These are phyloP conservation scores for Pseudanteris insignis DNA, from an alignment of 2,888 invertebrate genomes.

Conservation along the genomic window DNA sequence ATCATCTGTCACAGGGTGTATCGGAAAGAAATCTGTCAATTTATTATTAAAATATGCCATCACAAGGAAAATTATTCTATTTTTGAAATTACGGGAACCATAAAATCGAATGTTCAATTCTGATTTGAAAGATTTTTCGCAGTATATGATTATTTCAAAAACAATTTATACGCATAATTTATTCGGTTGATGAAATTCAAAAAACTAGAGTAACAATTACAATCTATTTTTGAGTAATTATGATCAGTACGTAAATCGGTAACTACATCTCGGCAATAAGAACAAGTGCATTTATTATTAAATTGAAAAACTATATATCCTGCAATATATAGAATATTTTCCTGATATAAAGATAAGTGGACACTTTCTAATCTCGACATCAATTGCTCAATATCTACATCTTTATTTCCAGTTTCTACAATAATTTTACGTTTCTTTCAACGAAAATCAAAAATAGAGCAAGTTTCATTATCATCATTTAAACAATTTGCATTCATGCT, in stretches of 20 bases:
- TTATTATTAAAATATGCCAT: background rate
- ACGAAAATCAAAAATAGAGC: conserved; percentile 7
- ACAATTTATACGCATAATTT: background rate
- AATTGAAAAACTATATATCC: conserved; percentile 4
- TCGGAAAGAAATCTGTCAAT: background rate
- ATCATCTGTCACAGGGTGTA: conserved; percentile 4
- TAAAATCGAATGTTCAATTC: conserved; percentile 2
- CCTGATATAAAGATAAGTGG: conserved; percentile 4
- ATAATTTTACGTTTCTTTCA: background rate
- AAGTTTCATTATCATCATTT: background rate
- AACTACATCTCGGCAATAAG: background rate
- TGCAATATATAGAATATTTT: conserved; percentile 16
- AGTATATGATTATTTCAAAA: conserved; percentile 3
- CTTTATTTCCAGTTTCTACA: background rate
- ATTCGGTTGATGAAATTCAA: conserved; percentile 10
- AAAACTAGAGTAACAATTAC: background rate
- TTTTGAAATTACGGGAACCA: conserved; percentile 3
- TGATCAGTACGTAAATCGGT: background rate
- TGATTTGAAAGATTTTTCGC: conserved; percentile 3
- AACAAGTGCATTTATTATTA: background rate
- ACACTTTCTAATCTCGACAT: background rate
- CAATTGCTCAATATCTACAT: background rate
- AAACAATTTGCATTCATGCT: background rate
- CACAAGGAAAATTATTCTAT: background rate
- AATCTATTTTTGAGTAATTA: background rate